Evolutionary conservation across 2,113 vertebrate genomes (phyloP), one percentile per base, ranked within the genome.

Genomic region (Dryoscopus gambensis): DNA sequence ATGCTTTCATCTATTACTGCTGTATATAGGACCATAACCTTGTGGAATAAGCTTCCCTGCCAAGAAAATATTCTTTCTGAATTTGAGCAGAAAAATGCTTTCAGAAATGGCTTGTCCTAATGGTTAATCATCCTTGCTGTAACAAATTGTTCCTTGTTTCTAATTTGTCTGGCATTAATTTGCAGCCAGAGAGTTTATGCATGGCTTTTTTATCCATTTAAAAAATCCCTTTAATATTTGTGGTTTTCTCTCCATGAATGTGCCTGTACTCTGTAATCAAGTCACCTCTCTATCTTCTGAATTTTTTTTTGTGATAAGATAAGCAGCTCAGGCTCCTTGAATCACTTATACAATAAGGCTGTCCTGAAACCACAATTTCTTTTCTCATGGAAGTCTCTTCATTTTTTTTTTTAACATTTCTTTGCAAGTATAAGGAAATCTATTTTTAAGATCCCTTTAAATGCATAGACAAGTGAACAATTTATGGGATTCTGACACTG

Each of bases 81-180:
- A 81, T 87, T 56, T 71, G 40, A 81, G n/a, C 7, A 55, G 76
- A 78, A 84, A 64, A 68, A 60, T 78, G 16, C 44, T 82, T 94
- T 81, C 53, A 87, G 53, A 78, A 91, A 91, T 65, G 15, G 8
- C 49, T 93, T 82, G 44, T 87, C 40, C 65, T 81, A 68, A 83
- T 84, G 33, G 63, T 90, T 95, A 93, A 92, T 91, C 69, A 94
- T 84, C 49, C 65, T 91, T 91, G 57, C 42, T 76, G 49, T 89
- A 82, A 87, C 65, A 93, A 93, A 91, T 89, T 91, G 60, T 53
- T 93, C 64, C 60, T 77, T 89, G 62, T 92, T 95, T 89, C 87
- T 79, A 79, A 94, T 89, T 94, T 73, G 44, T 91, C 65, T 91
- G 62, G 31, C 39, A 64, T 89, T 91, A 91, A 82, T 37, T 93